Percentiles rank a stretch among this genome's conserved stretches.
Conservation (phyloP, 30 jellyfish, hydroid and myxozoan species). For the Cassiopea xamachana region DNA sequence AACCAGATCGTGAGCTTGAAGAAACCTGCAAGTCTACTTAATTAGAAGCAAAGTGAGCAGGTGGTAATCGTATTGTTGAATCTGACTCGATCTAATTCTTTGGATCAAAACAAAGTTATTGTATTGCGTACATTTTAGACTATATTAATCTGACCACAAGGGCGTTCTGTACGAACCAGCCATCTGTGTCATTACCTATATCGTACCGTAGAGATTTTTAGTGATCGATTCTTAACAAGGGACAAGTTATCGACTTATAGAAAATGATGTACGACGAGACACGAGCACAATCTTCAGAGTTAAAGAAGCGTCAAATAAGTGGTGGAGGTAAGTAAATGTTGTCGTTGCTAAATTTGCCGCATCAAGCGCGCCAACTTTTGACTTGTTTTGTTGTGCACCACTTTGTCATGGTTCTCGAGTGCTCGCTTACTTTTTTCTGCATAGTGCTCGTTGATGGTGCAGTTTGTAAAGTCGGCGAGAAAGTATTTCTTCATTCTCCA, state of each 20-base stretch:
- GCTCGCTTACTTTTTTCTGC: neutral
- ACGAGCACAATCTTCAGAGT: constrained; percentile 46
- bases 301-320: constrained; percentile 39
- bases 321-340: constrained; percentile 49
- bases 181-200: neutral
- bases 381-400: neutral
- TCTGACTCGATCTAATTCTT: constrained; percentile 9
- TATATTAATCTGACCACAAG: constrained; percentile 20
- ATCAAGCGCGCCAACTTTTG: neutral
- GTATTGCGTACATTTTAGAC: constrained; percentile 4
- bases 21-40: neutral
- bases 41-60: constrained; percentile 4
- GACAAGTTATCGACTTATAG: neutral
- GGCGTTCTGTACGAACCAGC: constrained; percentile 3
- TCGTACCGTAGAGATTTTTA: neutral
- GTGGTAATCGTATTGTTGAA: neutral
- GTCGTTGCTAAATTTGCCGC: neutral
- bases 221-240: neutral
- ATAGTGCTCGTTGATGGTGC: no score
- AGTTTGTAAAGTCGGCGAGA: no score
- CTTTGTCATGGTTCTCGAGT: neutral
- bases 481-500: no score
- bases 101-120: neutral
- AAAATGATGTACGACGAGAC: constrained; percentile 28
- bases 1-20: neutral